phyloP scores from a whole-genome alignment of 2,797 vertebrate species.

The Epinephelus awoara region DNA sequence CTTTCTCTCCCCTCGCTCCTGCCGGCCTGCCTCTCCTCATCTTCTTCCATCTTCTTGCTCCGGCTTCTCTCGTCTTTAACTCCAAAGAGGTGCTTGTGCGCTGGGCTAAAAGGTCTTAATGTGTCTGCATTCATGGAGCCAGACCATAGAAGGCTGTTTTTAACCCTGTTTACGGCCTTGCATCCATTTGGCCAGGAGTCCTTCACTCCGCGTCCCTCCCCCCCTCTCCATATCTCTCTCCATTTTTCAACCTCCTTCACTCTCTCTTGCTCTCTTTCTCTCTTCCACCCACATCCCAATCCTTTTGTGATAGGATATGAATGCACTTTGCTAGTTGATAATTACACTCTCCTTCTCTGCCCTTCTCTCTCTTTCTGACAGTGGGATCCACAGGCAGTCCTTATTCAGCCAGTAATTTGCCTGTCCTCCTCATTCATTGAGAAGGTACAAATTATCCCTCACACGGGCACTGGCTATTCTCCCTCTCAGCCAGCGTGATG shows the following conservation, averaged over 20 bases:
- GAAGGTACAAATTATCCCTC: constrained; percentile 99
- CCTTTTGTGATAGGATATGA: constrained; percentile 98
- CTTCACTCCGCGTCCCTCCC: constrained; percentile 77
- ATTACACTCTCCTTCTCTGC: constrained; percentile 91
- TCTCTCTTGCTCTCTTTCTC: constrained; percentile 80
- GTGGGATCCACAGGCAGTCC: constrained; percentile 98
- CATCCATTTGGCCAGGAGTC: constrained; percentile 95
- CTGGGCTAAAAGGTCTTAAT: constrained; percentile 95
- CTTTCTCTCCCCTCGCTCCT: constrained; percentile 43
- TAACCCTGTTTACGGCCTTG: constrained; percentile 96
- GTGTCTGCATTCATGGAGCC: constrained; percentile 92
- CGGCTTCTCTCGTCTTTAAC: constrained; percentile 80
- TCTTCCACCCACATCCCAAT: constrained; percentile 84
- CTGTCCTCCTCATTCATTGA: constrained; percentile 97
- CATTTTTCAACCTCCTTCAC: constrained; percentile 82
- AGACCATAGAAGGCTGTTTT: constrained; percentile 89
- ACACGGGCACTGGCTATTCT: constrained; percentile 92
- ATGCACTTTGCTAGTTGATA: constrained; percentile 99
- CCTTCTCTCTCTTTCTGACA: constrained; percentile 94
- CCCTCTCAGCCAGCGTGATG: constrained; percentile 80
- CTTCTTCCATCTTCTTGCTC: constrained; percentile 77
- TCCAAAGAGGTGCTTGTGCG: constrained; percentile 90
- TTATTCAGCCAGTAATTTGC: constrained; percentile 99
- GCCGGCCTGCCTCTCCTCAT: constrained; percentile 62
- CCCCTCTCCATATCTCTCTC: constrained; percentile 78